phyloP scores from a whole-genome alignment of 2,113 vertebrate species.

The Lepisosteus osseus region DNA sequence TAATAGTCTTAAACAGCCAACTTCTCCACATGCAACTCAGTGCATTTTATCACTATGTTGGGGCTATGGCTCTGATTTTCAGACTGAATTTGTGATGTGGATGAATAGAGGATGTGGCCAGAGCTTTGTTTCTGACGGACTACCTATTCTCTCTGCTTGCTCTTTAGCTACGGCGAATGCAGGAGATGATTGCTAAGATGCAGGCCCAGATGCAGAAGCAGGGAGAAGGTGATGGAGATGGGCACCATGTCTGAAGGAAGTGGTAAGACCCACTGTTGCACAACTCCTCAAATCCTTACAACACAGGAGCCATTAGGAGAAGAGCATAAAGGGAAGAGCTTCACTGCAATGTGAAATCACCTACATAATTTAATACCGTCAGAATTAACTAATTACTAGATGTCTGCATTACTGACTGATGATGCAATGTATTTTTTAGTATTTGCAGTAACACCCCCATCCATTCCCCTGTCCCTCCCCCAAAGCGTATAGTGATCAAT shows the following conservation, averaged over 20 bases:
- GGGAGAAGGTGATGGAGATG: conserved; percentile 68
- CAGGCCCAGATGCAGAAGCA: conserved; percentile 95
- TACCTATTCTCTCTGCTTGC: conserved; percentile 13
- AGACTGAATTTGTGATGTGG: too few relatives aligned
- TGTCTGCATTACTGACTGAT: neutral
- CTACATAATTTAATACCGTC: too few relatives aligned
- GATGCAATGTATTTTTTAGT: neutral
- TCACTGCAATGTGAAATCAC: too few relatives aligned
- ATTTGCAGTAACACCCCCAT: too few relatives aligned
- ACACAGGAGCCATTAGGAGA: neutral
- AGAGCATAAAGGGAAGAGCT: too few relatives aligned
- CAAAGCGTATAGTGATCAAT: too few relatives aligned
- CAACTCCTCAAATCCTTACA: neutral
- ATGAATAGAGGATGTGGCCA: too few relatives aligned
- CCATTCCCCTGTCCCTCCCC: too few relatives aligned
- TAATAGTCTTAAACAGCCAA: too few relatives aligned
- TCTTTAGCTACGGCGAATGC: conserved; percentile 88
- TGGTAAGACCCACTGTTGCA: conserved; percentile 3
- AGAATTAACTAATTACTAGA: neutral
- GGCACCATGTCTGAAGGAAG: conserved; percentile 53
- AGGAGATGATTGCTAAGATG: conserved; percentile 97
- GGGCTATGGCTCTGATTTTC: too few relatives aligned
- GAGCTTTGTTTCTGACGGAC: neutral
- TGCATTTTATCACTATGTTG: too few relatives aligned
- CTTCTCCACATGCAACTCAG: too few relatives aligned